These are phyloP conservation scores for Urocolius indicus DNA, from an alignment of 2,113 vertebrate species.

Conservation along the genomic window DNA sequence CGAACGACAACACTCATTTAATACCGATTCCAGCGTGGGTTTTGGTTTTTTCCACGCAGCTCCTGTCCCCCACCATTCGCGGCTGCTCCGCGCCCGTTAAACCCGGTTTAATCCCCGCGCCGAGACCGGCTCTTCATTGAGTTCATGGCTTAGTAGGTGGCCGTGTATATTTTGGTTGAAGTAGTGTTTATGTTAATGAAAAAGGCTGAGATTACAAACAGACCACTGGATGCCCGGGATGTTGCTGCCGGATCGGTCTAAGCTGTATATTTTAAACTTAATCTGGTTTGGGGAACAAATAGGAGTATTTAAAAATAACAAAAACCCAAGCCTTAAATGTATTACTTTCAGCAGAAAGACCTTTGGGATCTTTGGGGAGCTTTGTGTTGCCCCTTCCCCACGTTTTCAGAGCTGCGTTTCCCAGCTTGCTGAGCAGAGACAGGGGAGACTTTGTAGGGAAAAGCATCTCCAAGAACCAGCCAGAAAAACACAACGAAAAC, in stretches of 20 bases:
- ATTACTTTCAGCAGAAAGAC: conserved; percentile 44
- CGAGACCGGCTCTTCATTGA: background rate
- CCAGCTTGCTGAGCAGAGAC: rapidly evolving
- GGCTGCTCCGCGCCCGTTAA: background rate
- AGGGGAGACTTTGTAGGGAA: background rate
- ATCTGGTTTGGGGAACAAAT: conserved; percentile 69
- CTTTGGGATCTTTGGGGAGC: background rate
- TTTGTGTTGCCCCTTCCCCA: background rate
- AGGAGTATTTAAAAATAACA: conserved; percentile 33
- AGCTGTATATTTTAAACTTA: conserved; percentile 60
- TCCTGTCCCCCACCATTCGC: background rate
- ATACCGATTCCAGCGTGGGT: background rate
- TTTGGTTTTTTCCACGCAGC: background rate
- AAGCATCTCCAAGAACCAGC: background rate
- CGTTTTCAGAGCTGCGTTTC: rapidly evolving
- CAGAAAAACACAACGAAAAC: background rate
- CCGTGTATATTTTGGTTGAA: conserved; percentile 94
- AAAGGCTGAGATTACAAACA: conserved; percentile 92
- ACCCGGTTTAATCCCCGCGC: background rate
- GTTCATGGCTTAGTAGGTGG: conserved; percentile 88
- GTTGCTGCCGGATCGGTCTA: conserved; percentile 70
- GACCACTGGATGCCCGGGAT: conserved; percentile 80
- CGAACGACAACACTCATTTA: rapidly evolving
- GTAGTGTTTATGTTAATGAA: conserved; percentile 93
- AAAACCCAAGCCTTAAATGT: rapidly evolving